Evolutionary conservation across 2,797 vertebrate genomes (phyloP).

Genomic region (Gephyroberyx darwinii): DNA sequence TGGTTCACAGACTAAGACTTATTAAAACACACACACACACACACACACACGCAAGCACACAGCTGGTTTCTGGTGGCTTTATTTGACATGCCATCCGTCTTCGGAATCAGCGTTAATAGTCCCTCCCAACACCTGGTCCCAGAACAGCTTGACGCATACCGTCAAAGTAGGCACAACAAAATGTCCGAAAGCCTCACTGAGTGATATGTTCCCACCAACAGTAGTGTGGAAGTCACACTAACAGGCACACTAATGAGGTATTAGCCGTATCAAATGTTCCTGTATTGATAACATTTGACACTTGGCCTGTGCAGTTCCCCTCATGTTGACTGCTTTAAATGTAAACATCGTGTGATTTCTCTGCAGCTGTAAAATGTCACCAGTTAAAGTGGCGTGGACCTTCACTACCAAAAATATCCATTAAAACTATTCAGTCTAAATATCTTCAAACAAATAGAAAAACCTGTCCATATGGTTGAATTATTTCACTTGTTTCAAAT

Average conservation of each 20-base stretch:
- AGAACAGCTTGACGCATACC: constrained; percentile 52
- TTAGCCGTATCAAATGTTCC: constrained; percentile 28
- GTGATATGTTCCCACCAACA: constrained; percentile 48
- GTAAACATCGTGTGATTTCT: constrained; percentile 4
- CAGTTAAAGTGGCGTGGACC: constrained; percentile 1
- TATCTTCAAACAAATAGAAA: neutral
- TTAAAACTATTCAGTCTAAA: neutral
- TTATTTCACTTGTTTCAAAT: too few species aligned
- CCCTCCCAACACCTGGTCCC: constrained; percentile 61
- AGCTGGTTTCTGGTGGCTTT: constrained; percentile 56
- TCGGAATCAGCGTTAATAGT: constrained; percentile 59
- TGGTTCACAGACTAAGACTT: too few species aligned
- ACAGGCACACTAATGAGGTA: constrained; percentile 56
- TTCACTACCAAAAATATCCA: constrained; percentile 9
- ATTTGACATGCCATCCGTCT: constrained; percentile 73
- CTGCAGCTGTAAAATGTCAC: constrained; percentile 42
- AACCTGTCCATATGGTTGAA: neutral
- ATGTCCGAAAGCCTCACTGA: constrained; percentile 18
- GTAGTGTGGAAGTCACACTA: constrained; percentile 46
- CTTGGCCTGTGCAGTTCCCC: constrained; percentile 11
- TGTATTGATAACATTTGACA: constrained; percentile 62
- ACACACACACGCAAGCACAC: constrained; percentile 15
- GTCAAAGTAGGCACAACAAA: constrained; percentile 39
- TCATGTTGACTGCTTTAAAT: neutral
- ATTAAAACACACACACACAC: neutral